Evolutionary conservation across 1,140 invertebrate genomes (phyloP).

Genomic region (Drosophila suzukii): DNA sequence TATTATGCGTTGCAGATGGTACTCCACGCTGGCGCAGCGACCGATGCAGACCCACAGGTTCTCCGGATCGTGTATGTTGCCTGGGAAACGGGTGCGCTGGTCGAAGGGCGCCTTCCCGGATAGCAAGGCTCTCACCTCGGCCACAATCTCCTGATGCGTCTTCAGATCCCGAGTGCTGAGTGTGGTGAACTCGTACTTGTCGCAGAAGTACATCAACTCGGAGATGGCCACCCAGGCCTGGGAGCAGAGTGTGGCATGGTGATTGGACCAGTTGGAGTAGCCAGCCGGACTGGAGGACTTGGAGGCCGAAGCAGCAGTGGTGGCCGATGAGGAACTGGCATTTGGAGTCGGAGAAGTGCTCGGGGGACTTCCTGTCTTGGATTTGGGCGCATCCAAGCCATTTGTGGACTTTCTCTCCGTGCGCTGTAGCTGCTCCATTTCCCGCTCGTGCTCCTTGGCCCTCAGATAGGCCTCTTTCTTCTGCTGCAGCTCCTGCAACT

Average conservation of each 20-base stretch:
- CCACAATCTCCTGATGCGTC: conserved; percentile 72
- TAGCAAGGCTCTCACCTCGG: conserved; percentile 64
- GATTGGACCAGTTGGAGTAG: conserved; percentile 71
- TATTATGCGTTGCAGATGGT: conserved; percentile 75
- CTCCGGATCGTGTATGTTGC: conserved; percentile 78
- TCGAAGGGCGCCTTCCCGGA: conserved; percentile 69
- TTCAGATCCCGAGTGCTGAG: conserved; percentile 61
- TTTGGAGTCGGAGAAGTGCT: conserved; percentile 20
- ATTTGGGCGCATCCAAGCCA: not conserved
- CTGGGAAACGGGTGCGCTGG: conserved; percentile 73
- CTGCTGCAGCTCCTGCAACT: conserved; percentile 66
- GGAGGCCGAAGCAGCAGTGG: not conserved
- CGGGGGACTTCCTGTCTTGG: conserved; percentile 7
- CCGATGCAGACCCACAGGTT: conserved; percentile 81
- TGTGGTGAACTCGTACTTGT: conserved; percentile 79
- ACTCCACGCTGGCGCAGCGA: conserved; percentile 76
- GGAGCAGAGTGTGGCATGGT: conserved; percentile 61
- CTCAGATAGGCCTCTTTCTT: conserved; percentile 70
- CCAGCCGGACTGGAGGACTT: conserved; percentile 47
- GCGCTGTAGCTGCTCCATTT: conserved; percentile 68
- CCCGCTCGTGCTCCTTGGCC: conserved; percentile 59
- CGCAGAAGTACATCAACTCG: conserved; percentile 79
- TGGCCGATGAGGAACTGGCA: conserved; percentile 2
- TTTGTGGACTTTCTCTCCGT: conserved; percentile 29
- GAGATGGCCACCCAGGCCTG: conserved; percentile 77